Percentiles rank a stretch among this genome's conserved stretches.
Evolutionary conservation across 1,140 invertebrate species (phyloP).

Genomic region (Sinonovacula constricta): DNA sequence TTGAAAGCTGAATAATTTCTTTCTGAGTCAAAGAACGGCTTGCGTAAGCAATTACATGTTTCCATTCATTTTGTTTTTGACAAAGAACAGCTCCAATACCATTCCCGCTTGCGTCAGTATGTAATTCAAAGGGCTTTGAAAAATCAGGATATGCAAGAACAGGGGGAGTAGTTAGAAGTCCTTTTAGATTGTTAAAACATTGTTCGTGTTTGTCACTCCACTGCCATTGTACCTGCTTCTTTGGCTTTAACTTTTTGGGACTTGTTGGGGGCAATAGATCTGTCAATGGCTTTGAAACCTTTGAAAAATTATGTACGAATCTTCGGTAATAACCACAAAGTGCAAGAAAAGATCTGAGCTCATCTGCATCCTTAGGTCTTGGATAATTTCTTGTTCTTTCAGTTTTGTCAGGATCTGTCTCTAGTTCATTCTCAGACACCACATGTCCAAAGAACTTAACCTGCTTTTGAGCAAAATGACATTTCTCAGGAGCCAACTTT

Average conservation of each 20-base stretch:
- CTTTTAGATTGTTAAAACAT: constrained; percentile 58
- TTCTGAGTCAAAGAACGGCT: constrained; percentile 32
- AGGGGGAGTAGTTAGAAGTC: constrained; percentile 40
- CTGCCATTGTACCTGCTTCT: neutral
- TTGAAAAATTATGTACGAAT: constrained; percentile 62
- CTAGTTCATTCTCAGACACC: constrained; percentile 58
- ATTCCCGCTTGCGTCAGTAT: constrained; percentile 54
- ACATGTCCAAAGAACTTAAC: constrained; percentile 61
- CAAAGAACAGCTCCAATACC: constrained; percentile 65
- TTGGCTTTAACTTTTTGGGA: neutral
- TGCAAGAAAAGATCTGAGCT: constrained; percentile 66
- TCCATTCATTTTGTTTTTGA: constrained; percentile 56
- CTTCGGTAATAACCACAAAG: constrained; percentile 73
- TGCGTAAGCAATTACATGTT: constrained; percentile 56
- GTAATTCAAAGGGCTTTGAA: constrained; percentile 46
- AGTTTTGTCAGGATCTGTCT: constrained; percentile 62
- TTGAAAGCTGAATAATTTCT: neutral
- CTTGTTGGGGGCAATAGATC: constrained; percentile 43
- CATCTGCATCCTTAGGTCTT: constrained; percentile 58
- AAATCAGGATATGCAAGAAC: constrained; percentile 55
- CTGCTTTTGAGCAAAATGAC: constrained; percentile 72
- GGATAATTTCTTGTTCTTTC: constrained; percentile 64
- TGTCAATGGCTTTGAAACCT: constrained; percentile 55
- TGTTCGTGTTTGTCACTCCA: constrained; percentile 32
- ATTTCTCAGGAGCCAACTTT: constrained; percentile 48